These are phyloP conservation scores for Halcyon leucocephala DNA, from an alignment of 2,797 vertebrate genomes.

Conservation along the genomic window DNA sequence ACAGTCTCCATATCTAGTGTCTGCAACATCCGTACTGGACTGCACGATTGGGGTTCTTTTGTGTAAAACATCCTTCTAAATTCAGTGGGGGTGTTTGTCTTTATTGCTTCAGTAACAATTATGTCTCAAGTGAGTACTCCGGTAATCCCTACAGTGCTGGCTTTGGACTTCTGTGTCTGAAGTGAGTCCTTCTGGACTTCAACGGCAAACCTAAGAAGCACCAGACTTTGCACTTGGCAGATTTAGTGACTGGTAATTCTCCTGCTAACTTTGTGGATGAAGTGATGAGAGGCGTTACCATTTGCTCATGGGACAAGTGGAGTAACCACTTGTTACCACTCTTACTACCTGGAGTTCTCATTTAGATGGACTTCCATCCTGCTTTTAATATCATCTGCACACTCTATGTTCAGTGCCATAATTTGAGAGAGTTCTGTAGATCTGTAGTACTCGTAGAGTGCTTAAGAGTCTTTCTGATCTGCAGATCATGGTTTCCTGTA, in stretches of 20 bases:
- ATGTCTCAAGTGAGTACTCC: background rate
- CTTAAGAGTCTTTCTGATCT: background rate
- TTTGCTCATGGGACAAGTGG: background rate
- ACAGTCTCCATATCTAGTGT: background rate
- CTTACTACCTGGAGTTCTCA: background rate
- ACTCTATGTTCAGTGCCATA: fast-evolving
- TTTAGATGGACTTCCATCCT: background rate
- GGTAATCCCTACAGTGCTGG: background rate
- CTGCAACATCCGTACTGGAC: background rate
- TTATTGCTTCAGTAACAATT: background rate
- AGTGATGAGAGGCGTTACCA: background rate
- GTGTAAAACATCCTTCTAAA: background rate
- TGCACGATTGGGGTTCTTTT: background rate
- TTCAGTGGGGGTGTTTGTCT: background rate
- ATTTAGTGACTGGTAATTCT: background rate
- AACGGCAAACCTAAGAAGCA: background rate
- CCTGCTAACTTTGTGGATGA: background rate
- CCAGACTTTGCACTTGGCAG: background rate
- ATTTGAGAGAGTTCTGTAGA: background rate
- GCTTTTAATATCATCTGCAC: background rate
- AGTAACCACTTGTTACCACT: background rate
- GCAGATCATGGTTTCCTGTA: background rate
- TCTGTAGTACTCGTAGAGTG: background rate
- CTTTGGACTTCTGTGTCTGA: background rate
- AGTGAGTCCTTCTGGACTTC: background rate